These are phyloP conservation scores for Caenorhabditis sp. DNA, from an alignment of 2,888 invertebrate genomes.

Conservation along the genomic window DNA sequence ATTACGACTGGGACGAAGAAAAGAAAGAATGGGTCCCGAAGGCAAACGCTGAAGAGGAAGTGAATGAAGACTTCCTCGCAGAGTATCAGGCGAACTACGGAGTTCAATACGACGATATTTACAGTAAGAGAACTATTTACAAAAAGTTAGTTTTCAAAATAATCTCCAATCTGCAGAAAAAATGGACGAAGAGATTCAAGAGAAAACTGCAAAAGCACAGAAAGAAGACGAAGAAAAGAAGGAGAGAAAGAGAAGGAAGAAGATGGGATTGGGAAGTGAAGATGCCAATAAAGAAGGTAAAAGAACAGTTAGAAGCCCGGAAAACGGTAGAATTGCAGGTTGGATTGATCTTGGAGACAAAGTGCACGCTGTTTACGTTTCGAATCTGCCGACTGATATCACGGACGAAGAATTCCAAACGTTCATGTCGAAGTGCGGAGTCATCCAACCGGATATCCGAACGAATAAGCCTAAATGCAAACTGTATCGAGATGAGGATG, in stretches of 20 bases:
- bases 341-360: slow-evolving; percentile 95
- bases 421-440: slow-evolving; percentile 95
- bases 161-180: no score
- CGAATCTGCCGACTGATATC: slow-evolving; percentile 90
- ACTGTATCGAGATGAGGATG: slow-evolving; percentile 89
- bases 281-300: slow-evolving; percentile 25
- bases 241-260: slow-evolving; percentile 68
- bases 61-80: slow-evolving; percentile 96
- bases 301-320: not conserved
- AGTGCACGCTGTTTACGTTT: slow-evolving; percentile 94
- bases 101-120: slow-evolving; percentile 60
- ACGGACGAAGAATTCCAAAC: slow-evolving; percentile 86
- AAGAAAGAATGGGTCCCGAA: slow-evolving; percentile 94
- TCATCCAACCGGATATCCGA: slow-evolving; percentile 90
- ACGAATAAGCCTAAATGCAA: slow-evolving; percentile 89
- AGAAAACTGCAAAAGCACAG: slow-evolving; percentile 46
- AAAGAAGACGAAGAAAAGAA: slow-evolving; percentile 62
- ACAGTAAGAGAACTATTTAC: slow-evolving; percentile 30
- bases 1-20: slow-evolving; percentile 87
- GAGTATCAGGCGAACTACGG: slow-evolving; percentile 93
- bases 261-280: slow-evolving; percentile 45
- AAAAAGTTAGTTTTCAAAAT: slow-evolving; percentile 74
- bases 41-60: slow-evolving; percentile 79
- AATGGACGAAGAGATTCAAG: slow-evolving; percentile 62
- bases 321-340: slow-evolving; percentile 79